Evolutionary conservation across 2,888 invertebrate species (phyloP).

Genomic region (Drosophila tanythrix): DNA sequence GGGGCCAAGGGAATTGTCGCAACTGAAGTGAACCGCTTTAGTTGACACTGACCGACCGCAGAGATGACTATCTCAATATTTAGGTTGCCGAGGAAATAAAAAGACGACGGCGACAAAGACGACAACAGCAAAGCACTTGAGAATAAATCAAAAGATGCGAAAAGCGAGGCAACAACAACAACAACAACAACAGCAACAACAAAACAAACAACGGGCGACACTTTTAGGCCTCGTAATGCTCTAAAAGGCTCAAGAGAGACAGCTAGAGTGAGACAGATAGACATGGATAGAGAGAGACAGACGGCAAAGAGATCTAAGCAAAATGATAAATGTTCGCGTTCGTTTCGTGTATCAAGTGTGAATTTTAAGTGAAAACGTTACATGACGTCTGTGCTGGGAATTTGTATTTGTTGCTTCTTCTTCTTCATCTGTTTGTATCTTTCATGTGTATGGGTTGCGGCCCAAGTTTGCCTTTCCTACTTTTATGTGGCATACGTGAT

Average conservation of each 20-base stretch:
- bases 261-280: not conserved
- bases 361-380: constrained; percentile 77
- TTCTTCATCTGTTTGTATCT: constrained; percentile 8
- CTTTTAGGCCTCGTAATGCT: constrained; percentile 68
- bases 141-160: constrained; percentile 80
- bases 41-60: constrained; percentile 77
- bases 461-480: not conserved
- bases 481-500: constrained; percentile 71
- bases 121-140: constrained; percentile 52
- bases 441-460: constrained; percentile 23
- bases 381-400: constrained; percentile 55
- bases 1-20: constrained; percentile 35
- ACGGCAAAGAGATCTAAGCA: constrained; percentile 63
- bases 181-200: constrained; percentile 25
- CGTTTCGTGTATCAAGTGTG: constrained; percentile 74
- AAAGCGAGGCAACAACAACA: constrained; percentile 40
- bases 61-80: constrained; percentile 75
- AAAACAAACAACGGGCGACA: constrained; percentile 49
- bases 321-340: constrained; percentile 69
- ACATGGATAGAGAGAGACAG: not conserved
- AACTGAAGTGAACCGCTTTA: constrained; percentile 40
- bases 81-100: constrained; percentile 71
- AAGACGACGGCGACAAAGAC: constrained; percentile 26
- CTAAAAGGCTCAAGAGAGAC: constrained; percentile 57
- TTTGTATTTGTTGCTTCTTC: constrained; percentile 9